Evolutionary conservation across 2,113 vertebrate genomes (phyloP).

Genomic region (Austrofundulus limnaeus): DNA sequence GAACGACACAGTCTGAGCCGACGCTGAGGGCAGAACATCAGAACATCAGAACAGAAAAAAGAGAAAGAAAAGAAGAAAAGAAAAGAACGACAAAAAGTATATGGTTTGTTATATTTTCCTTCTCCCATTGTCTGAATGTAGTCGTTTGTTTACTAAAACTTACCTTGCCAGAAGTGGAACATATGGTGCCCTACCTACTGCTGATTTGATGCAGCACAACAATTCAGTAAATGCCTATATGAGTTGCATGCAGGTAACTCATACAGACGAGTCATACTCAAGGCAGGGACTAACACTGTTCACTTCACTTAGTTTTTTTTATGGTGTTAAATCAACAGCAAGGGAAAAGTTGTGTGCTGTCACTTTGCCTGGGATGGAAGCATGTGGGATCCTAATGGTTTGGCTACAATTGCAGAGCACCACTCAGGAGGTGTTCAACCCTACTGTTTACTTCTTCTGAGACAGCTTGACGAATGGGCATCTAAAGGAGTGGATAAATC

Average conservation of each 20-base stretch:
- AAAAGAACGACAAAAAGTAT: too few relatives aligned
- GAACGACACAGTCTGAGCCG: conserved; percentile 89
- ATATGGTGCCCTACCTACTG: conserved; percentile 1
- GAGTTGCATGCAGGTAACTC: not conserved
- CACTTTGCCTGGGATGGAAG: conserved; percentile 45
- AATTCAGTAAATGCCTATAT: not conserved
- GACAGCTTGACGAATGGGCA: conserved; percentile 66
- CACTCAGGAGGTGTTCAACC: conserved; percentile 36
- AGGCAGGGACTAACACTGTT: not conserved
- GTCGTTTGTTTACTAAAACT: not conserved
- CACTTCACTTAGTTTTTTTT: conserved; percentile 32
- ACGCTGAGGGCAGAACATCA: conserved; percentile 73
- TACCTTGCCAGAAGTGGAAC: not conserved
- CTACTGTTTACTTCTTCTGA: conserved; percentile 52
- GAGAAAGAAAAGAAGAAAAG: too few relatives aligned
- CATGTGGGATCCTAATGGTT: conserved; percentile 44
- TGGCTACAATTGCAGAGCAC: conserved; percentile 39
- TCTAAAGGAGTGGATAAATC: conserved; percentile 47
- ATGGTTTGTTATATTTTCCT: not conserved
- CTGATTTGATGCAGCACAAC: not conserved
- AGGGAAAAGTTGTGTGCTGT: conserved; percentile 37
- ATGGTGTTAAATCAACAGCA: conserved; percentile 16
- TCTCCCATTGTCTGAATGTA: not conserved
- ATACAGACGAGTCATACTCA: not conserved
- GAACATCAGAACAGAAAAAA: too few relatives aligned